Base-by-base conservation (phyloP, 2,113 vertebrate species). In the Numida meleagris region DNA sequence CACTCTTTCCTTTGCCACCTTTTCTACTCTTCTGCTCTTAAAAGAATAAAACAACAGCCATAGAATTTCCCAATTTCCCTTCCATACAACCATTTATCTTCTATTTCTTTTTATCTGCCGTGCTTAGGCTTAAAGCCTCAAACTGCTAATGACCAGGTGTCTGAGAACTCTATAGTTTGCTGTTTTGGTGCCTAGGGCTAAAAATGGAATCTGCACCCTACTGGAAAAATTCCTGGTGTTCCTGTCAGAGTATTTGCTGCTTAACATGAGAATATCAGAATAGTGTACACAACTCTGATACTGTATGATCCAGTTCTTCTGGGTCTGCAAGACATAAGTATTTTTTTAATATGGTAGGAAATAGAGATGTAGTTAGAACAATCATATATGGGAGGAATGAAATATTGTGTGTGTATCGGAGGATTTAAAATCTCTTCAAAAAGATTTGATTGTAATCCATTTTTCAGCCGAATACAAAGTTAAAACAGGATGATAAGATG, bases 91-190 rank as follows among this genome's bases (percentile, higher is more conserved):
- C 21, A 12, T 68, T 15, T 63, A n/a, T 59, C 33, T 77, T 29
- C 5, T 2, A 4, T 24, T 1, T 5, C 3, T 4, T 14, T 8
- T 10, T 13, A 9, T 4, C 29, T 31, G 14, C 13, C 5, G 2
- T 78, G 12, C 13, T 58, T 43, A 38, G 48, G 13, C 57, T 63
- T 59, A 63, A 43, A 74, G 55, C 31, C 34, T 53, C 14, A 14
- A 33, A 36, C 10, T 53, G 19, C 57, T 89, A 42, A 51, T 38
- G 18, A 36, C 20, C 76, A 68, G 46, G 23, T 16, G 46, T 76
- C 45, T 76, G 57, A 68, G 36, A 57, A 50, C 45, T 57, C 6
- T 12, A 9, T 14, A 42, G 38, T 55, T 70, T 43, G 48, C 45
- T 36, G 4, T 57, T 46, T 46, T 31, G 8, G 33, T 76, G 24